Conservation (phyloP, 2,888 invertebrate species). For the Lasioglossum vierecki region DNA sequence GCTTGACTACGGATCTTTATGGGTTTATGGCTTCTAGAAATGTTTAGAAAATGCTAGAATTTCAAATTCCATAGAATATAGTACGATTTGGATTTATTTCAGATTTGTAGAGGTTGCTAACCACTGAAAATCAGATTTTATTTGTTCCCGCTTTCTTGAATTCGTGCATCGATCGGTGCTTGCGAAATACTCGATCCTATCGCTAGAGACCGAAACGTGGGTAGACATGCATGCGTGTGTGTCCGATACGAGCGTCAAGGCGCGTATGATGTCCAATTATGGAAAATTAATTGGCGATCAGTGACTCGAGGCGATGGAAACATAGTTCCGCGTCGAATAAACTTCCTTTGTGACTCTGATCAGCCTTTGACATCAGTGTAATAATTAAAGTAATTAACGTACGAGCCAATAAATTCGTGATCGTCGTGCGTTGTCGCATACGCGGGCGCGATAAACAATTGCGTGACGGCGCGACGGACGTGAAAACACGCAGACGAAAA, state of each 20-base stretch:
- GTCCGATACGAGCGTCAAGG: conserved; percentile 63
- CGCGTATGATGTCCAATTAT: conserved; percentile 80
- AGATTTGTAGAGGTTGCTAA: too few species aligned
- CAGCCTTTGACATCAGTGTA: conserved; percentile 81
- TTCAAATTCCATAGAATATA: too few species aligned
- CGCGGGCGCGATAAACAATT: conserved; percentile 50
- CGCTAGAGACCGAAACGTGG: not conserved
- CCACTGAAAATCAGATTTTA: too few species aligned
- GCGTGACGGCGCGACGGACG: conserved; percentile 16
- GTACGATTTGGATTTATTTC: too few species aligned
- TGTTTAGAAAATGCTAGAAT: too few species aligned
- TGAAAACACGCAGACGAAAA: not conserved
- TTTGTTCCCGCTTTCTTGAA: too few species aligned
- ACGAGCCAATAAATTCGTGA: conserved; percentile 78
- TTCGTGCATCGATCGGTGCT: not conserved
- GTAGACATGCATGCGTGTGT: not conserved
- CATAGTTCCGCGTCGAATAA: conserved; percentile 76
- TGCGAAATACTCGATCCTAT: not conserved
- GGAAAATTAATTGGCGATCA: conserved; percentile 83
- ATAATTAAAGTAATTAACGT: conserved; percentile 83
- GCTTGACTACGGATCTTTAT: too few species aligned
- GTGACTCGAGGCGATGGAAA: conserved; percentile 78
- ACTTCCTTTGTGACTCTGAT: conserved; percentile 80
- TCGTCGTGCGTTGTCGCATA: conserved; percentile 54
- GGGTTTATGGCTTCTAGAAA: too few species aligned